Evolutionary conservation across 2,113 vertebrate genomes (phyloP).

Genomic region (Calonectris borealis): DNA sequence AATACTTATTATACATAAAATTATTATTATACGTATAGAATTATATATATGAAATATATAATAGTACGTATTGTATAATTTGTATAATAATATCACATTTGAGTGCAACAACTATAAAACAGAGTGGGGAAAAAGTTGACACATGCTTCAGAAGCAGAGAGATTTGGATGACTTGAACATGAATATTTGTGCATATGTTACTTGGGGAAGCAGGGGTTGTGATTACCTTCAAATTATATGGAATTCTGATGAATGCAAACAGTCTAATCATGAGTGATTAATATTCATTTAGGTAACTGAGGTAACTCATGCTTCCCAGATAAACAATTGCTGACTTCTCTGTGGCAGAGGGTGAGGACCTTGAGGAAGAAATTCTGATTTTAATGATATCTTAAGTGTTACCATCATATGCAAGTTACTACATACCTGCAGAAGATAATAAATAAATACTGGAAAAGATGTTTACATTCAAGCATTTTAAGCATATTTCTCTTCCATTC

Average conservation of each 20-base stretch:
- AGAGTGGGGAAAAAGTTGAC: background rate
- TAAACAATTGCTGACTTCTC: background rate
- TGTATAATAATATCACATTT: background rate
- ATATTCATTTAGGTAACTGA: background rate
- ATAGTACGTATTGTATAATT: background rate
- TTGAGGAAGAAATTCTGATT: background rate
- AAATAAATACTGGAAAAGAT: background rate
- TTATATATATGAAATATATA: background rate
- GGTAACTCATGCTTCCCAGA: background rate
- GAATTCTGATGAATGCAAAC: background rate
- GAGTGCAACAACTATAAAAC: background rate
- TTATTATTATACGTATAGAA: background rate
- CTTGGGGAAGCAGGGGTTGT: background rate
- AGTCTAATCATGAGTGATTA: background rate
- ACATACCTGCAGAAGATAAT: background rate
- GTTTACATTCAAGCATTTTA: background rate
- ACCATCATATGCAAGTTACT: background rate
- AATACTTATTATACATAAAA: background rate
- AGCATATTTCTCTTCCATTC: background rate
- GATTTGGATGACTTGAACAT: background rate
- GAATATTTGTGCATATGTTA: background rate
- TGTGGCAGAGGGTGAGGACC: background rate
- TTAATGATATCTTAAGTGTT: background rate
- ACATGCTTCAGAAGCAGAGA: background rate
- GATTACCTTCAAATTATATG: background rate